phyloP scores from a whole-genome alignment of 1,140 invertebrate genomes.

The Atta colombica region DNA sequence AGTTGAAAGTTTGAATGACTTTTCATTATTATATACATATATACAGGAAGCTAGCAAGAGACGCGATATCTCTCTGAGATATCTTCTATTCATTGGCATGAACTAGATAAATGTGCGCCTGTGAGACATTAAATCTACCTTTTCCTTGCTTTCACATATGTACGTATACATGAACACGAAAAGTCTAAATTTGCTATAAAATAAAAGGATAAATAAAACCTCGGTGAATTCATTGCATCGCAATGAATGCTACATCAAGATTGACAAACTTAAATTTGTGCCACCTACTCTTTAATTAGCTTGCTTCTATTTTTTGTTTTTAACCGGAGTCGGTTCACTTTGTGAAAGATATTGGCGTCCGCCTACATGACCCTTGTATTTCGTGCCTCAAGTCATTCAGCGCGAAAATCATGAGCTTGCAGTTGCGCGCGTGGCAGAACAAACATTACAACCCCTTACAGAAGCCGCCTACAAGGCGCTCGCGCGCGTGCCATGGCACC shows the following conservation, averaged over 20 bases:
- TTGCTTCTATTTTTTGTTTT: neutral
- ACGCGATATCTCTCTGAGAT: conserved; percentile 26
- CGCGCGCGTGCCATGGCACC: neutral
- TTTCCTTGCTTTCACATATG: neutral
- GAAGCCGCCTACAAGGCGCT: conserved; percentile 16
- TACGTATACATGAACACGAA: neutral
- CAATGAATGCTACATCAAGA: neutral
- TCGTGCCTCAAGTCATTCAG: neutral
- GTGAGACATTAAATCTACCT: neutral
- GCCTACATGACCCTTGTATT: conserved; percentile 10
- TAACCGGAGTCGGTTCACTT: neutral
- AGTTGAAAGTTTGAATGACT: neutral
- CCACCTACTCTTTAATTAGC: neutral
- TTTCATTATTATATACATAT: conserved; percentile 3
- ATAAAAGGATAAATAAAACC: neutral
- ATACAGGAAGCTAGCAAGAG: neutral
- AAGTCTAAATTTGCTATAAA: neutral
- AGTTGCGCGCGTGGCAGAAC: conserved; percentile 28
- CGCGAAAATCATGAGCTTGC: conserved; percentile 38
- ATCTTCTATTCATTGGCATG: conserved; percentile 14
- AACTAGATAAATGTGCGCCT: conserved; percentile 18
- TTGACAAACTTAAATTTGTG: neutral
- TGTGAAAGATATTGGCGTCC: conserved; percentile 12
- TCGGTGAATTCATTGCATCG: neutral
- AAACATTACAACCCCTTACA: conserved; percentile 35